Base-by-base conservation (phyloP, 2,797 vertebrate genomes). In the Hybognathus amarus region DNA sequence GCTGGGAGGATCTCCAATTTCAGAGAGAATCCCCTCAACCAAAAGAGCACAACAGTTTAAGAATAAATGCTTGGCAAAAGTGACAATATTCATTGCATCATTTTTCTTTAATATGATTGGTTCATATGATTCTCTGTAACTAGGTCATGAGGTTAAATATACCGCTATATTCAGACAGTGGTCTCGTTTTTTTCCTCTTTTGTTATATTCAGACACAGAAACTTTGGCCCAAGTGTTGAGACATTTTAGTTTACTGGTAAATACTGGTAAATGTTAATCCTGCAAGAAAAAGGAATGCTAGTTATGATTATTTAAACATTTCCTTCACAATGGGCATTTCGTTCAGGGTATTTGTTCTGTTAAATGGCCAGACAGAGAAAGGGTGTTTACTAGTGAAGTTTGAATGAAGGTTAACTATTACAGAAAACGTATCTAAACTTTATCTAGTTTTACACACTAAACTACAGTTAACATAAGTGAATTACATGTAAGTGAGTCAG, bases 381-480 rank as follows among this genome's bases (percentile, higher is more conserved):
- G 10, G n/a, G 27, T n/a, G 30, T 71, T 50, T 50, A 30, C 42
- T 50, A 45, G 7, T 47, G n/a, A 47, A 30, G 15, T 50, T 2
- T 73, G 45, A 6, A 38, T 15, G 12, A 52, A 38, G 22, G 12
- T 38, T 36, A 4, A 54, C 11, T 52, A 12, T 24, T 10, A 7
- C 45, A 45, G n/a, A 69, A 45, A 24, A 36, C 13, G n/a, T n/a
- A n/a, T n/a, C n/a, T n/a, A n/a, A n/a, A n/a, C 33, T 36, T 77
- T 77, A 24, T 61, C 30, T 6, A 27, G 74, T 61, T 40, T 77
- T 77, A 77, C 75, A 45, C 56, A 12, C 56, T 22, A 22, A 77
- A 63, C 75, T 63, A 40, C 74, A 27, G 38, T 10, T 45, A 42
- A 63, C 36, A 27, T 61, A 17, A 9, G 38, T 63, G 45, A 77